Evolutionary conservation across 2,888 invertebrate species (phyloP).

Genomic region (Zelleria hepariella): DNA sequence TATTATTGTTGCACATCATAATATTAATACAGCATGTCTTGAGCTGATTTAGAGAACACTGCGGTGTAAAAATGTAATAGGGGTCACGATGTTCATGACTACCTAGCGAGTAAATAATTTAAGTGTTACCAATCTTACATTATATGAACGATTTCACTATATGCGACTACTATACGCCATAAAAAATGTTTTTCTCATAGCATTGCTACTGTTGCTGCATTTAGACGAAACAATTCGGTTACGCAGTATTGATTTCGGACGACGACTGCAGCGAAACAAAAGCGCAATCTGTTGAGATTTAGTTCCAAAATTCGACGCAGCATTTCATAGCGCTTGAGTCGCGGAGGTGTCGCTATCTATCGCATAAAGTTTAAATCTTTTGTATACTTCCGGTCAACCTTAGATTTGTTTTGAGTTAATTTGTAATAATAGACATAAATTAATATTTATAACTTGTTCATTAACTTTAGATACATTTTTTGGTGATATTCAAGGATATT

Average conservation of each 20-base stretch:
- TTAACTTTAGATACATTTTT: neutral
- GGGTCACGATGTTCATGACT: conserved; percentile 57
- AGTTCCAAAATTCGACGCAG: conserved; percentile 43
- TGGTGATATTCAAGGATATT: neutral
- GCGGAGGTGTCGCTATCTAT: neutral
- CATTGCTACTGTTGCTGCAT: conserved; percentile 62
- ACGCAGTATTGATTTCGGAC: conserved; percentile 65
- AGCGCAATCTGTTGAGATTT: conserved; percentile 35
- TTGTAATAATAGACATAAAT: neutral
- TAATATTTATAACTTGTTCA: neutral
- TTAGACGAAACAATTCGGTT: conserved; percentile 63
- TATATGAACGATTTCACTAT: conserved; percentile 71
- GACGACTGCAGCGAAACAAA: conserved; percentile 58
- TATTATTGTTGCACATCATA: neutral
- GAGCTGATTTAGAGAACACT: neutral
- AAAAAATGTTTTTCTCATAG: conserved; percentile 68
- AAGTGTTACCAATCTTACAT: conserved; percentile 73
- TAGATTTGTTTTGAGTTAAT: neutral
- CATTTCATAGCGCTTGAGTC: conserved; percentile 32
- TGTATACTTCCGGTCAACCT: neutral
- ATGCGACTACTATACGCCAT: conserved; percentile 72
- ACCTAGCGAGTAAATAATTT: conserved; percentile 63
- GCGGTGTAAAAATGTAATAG: conserved; percentile 27
- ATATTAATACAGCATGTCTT: neutral
- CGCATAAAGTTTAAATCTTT: neutral